These are phyloP conservation scores for Tyrannus savana DNA, from an alignment of 2,113 vertebrate species.

Conservation along the genomic window DNA sequence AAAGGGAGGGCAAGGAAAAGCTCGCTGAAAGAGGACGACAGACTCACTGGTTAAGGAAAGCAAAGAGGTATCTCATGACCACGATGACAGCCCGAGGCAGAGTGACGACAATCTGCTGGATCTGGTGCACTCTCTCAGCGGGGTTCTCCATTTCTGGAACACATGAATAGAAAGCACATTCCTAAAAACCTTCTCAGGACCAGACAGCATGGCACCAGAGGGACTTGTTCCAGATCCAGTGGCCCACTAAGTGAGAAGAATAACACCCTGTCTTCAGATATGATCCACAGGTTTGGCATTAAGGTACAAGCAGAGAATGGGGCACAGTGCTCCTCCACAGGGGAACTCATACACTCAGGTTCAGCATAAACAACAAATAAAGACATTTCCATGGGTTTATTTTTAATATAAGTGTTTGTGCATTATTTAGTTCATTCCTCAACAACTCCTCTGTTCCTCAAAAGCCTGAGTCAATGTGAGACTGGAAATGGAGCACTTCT, in stretches of 20 bases:
- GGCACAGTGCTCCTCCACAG: not conserved
- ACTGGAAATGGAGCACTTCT: not conserved
- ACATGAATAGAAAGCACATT: not conserved
- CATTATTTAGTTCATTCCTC: not conserved
- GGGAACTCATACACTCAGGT: not conserved
- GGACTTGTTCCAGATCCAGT: not conserved
- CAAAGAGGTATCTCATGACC: slow-evolving; percentile 98
- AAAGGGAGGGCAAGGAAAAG: not conserved
- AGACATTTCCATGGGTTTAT: not conserved
- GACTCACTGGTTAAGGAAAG: slow-evolving; percentile 98
- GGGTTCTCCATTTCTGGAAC: slow-evolving; percentile 89
- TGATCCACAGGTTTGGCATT: not conserved
- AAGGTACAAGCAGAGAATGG: not conserved
- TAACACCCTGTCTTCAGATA: not conserved
- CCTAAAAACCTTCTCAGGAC: not conserved
- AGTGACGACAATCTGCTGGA: slow-evolving; percentile 91
- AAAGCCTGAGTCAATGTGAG: not conserved
- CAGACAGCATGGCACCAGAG: not conserved
- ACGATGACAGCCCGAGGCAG: slow-evolving; percentile 90
- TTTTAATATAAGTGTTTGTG: not conserved
- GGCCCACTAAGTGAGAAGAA: not conserved
- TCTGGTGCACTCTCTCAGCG: slow-evolving; percentile 90
- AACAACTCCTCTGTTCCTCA: not conserved
- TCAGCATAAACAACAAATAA: not conserved
- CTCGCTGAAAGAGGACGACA: not conserved